These are phyloP conservation scores for Microplitis demolitor DNA, from an alignment of 1,140 invertebrate species.

Conservation along the genomic window DNA sequence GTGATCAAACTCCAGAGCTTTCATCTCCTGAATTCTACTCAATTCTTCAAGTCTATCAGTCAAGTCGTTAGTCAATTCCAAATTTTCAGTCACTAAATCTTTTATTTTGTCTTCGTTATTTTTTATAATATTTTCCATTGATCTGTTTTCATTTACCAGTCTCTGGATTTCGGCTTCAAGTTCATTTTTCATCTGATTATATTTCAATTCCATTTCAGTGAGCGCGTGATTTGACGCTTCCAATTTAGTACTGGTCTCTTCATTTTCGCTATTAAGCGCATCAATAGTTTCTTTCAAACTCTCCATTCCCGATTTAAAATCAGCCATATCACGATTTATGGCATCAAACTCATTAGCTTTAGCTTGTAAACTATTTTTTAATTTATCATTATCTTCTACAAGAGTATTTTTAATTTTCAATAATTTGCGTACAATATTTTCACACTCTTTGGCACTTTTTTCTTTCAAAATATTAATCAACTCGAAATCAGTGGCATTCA, in stretches of 20 bases:
- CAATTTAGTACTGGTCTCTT: constrained; percentile 43
- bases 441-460: constrained; percentile 21
- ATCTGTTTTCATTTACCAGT: background rate
- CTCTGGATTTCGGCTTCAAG: background rate
- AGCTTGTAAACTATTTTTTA: constrained; percentile 36
- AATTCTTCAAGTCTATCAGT: constrained; percentile 38
- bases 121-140: constrained; percentile 23
- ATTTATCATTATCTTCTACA: constrained; percentile 42
- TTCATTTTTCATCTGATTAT: background rate
- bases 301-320: constrained; percentile 44
- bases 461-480: constrained; percentile 14
- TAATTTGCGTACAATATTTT: constrained; percentile 27
- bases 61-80: constrained; percentile 30
- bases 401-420: constrained; percentile 29
- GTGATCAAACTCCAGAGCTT: constrained; percentile 31
- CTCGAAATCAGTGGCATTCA: constrained; percentile 8
- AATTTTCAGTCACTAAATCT: constrained; percentile 28
- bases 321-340: constrained; percentile 40
- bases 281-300: constrained; percentile 44
- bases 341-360: constrained; percentile 47
- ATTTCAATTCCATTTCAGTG: background rate
- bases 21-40: constrained; percentile 32
- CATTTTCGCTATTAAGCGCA: constrained; percentile 49
- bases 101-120: constrained; percentile 29
- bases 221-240: background rate